Evolutionary conservation across 2,113 vertebrate species (phyloP), one percentile per base, ranked within the genome.

Genomic region (Thryonomys swinderianus): DNA sequence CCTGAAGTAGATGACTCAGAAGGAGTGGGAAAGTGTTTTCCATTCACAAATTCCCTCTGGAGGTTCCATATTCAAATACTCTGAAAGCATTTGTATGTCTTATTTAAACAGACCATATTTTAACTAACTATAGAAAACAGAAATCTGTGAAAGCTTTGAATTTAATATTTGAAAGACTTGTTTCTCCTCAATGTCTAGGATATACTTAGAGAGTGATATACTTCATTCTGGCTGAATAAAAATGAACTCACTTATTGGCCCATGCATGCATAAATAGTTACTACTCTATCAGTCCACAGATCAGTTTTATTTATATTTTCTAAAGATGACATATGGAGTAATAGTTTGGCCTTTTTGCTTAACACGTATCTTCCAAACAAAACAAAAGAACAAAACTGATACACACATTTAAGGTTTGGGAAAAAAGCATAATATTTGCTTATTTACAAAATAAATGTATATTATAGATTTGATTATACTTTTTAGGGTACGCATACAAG

Each of bases 71-170:
- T n/a, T 25, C 30, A 9, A 76, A 40, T 20, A 23, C 32, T 32
- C 20, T 21, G 37, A 71, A 20, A 48, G 5, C 53, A 73, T 81
- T 61, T 25, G 48, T 16, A 53, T 42, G 34, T 48, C 55, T 21
- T 40, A 64, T 79, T 83, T 93, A 57, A 79, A 90, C 51, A 9
- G 21, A 64, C 30, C 76, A n/a, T 40, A n/a, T 86, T 95, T 76
- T 57, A 73, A 32, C 76, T 76, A 59, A 84, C 86, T 51, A 32
- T 10, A 34, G 61, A 78, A 71, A 27, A 40, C 25, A 61, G 34
- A 61, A 45, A n/a, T 78, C 37, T 21, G 34, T 40, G 57, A 67
- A 74, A 64, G 61, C 1, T 34, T 57, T n/a, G 42, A 87, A 62
- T 67, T 71, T 64, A 62, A 83, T 78, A 89, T 71, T 87, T 64